Evolutionary conservation across 2,797 vertebrate genomes (phyloP), one percentile per base, ranked within the genome.

Genomic region (Jordanella pulchra): DNA sequence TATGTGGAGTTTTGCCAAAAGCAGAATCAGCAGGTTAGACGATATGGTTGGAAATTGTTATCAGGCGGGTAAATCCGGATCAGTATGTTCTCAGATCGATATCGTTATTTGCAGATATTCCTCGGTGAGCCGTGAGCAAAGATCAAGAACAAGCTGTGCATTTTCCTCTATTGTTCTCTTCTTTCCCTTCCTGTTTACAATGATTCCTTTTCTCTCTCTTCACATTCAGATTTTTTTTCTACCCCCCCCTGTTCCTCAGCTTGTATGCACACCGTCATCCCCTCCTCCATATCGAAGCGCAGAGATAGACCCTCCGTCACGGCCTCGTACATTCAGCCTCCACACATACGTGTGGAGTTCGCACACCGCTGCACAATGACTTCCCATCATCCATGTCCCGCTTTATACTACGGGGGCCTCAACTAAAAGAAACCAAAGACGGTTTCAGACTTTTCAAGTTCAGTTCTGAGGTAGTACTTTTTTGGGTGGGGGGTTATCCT

Each of bases 241-340:
- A 14, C 21, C 50, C 50, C 50, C 9, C 51, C 21, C 77, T 77
- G n/a, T n/a, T 79, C 79, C 67, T 51, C 66, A 81, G 80, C 84
- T 71, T 61, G 48, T 45, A 70, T 78, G 74, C 83, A 82, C 86
- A 74, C 76, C 75, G 69, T 76, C 80, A 28, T 69, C 68, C 72
- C 82, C 84, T 84, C 86, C 83, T 87, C 84, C 84, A 85, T 84
- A 85, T 81, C 71, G 78, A 82, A 90, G 81, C 80, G 63, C 70
- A 82, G 87, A 51, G 50, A 23, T n/a, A 51, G 23, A 81, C 80
- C 86, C 88, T 80, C 76, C 61, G 32, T 54, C 51, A 12, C 44
- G 51, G 65, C 74, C 72, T 73, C 77, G 84, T 79, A 87, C 73
- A 10, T 86, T 82, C 79, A 71, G 72, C 65, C 12, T 78, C 80